These are phyloP conservation scores for Brachyhypopomus gauderio DNA, from an alignment of 2,113 vertebrate genomes.

Conservation along the genomic window DNA sequence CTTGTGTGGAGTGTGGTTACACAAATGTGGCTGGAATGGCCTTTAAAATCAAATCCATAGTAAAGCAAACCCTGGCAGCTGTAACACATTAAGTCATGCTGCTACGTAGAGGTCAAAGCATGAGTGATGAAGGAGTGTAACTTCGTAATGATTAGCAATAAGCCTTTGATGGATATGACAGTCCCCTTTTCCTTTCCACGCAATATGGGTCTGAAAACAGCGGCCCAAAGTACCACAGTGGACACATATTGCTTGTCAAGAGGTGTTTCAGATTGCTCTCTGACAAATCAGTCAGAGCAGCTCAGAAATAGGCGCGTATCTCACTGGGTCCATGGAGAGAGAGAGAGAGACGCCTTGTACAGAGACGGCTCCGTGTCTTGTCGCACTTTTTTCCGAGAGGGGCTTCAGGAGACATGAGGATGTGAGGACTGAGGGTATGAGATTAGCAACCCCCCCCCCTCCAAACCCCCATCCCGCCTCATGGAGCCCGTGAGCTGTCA, in stretches of 20 bases:
- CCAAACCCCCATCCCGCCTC: conserved; percentile 13
- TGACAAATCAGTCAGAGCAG: conserved; percentile 51
- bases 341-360: conserved; percentile 57
- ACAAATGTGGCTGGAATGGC: neutral
- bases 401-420: conserved; percentile 49
- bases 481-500: conserved; percentile 48
- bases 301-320: conserved; percentile 46
- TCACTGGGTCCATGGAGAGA: conserved; percentile 36
- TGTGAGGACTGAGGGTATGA: conserved; percentile 60
- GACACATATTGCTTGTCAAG: conserved; percentile 42
- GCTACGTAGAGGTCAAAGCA: neutral
- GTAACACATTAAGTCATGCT: neutral
- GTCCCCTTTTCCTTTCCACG: conserved; percentile 8
- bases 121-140: neutral
- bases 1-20: too few relatives aligned
- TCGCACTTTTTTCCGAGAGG: conserved; percentile 59
- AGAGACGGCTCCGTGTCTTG: conserved; percentile 67
- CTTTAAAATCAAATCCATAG: neutral
- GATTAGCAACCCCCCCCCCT: conserved; percentile 29
- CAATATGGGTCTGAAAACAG: neutral
- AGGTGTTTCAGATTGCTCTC: conserved; percentile 38
- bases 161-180: conserved; percentile 14
- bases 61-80: neutral
- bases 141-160: conserved; percentile 23
- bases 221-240: conserved; percentile 11